A percentile compares a stretch with the other conserved stretches of the same genome.
Conservation (phyloP, 2,113 vertebrate genomes). For the Zosterops borbonicus region DNA sequence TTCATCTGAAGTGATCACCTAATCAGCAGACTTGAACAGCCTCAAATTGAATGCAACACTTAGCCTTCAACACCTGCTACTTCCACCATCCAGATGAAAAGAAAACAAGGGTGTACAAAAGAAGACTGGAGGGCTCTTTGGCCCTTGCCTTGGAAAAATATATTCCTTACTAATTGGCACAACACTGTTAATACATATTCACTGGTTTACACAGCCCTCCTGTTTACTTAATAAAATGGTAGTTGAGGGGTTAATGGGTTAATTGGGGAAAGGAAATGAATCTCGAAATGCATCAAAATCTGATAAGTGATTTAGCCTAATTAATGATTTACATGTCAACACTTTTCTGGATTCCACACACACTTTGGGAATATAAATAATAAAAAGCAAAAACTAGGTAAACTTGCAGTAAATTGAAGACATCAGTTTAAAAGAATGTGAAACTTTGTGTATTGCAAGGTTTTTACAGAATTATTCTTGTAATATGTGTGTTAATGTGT, state of each 20-base stretch:
- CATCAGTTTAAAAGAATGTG: not conserved
- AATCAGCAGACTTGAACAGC: not conserved
- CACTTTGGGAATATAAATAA: not conserved
- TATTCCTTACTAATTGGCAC: constrained; percentile 53
- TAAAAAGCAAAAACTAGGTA: not conserved
- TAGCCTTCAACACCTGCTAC: constrained; percentile 14
- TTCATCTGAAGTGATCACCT: not conserved
- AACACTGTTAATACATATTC: constrained; percentile 41
- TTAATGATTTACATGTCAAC: constrained; percentile 24
- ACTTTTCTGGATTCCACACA: not conserved
- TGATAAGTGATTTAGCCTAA: constrained; percentile 41
- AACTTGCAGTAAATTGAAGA: not conserved
- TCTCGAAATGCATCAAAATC: constrained; percentile 17
- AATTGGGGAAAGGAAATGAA: constrained; percentile 26
- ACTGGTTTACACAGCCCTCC: constrained; percentile 1
- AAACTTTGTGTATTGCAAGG: not conserved
- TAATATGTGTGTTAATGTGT: not conserved
- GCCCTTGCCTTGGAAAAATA: constrained; percentile 1
- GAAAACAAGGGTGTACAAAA: constrained; percentile 1
- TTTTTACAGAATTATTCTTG: not conserved
- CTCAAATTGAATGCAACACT: not conserved
- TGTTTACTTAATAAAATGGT: constrained; percentile 35
- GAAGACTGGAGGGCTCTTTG: constrained; percentile 29
- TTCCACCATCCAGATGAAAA: constrained; percentile 29
- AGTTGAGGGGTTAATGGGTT: constrained; percentile 66